Conservation (phyloP, 2,113 vertebrate species). For the Thunnus maccoyii region DNA sequence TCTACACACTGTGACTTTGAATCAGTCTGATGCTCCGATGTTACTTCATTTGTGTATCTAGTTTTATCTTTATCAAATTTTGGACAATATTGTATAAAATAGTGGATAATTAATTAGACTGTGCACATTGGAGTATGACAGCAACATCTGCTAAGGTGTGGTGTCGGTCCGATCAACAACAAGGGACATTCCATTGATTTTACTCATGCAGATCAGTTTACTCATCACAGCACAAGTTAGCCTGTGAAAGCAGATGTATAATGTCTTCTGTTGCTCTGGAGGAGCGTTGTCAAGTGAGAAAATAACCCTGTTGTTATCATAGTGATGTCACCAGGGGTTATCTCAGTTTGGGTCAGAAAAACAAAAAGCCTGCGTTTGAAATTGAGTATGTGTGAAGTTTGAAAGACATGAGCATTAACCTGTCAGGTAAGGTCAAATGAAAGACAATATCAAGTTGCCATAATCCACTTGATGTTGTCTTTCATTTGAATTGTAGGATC, state of each 20-base stretch:
- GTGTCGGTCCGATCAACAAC: not conserved
- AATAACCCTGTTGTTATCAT: not conserved
- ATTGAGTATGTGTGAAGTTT: not conserved
- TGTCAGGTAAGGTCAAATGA: not conserved
- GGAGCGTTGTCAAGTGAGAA: not conserved
- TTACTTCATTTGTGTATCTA: not conserved
- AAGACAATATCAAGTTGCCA: not conserved
- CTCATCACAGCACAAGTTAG: not conserved
- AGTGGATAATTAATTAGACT: no score
- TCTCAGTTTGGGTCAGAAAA: not conserved
- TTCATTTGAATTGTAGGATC: not conserved
- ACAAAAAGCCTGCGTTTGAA: not conserved
- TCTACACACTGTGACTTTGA: slow-evolving; percentile 1
- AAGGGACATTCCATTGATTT: not conserved
- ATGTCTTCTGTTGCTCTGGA: not conserved
- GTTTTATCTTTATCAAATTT: not conserved
- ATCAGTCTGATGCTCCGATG: slow-evolving; percentile 1
- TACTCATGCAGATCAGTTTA: not conserved
- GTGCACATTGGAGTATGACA: not conserved
- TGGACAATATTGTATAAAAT: no score
- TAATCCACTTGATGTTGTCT: no score
- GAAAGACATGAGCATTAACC: not conserved
- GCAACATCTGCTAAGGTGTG: not conserved
- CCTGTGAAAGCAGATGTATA: not conserved
- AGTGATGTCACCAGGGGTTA: not conserved